Percentiles rank a stretch among this genome's conserved stretches.
These are phyloP conservation scores for Pharmacophagus antenor DNA, from an alignment of 2,888 invertebrate species.

Conservation along the genomic window DNA sequence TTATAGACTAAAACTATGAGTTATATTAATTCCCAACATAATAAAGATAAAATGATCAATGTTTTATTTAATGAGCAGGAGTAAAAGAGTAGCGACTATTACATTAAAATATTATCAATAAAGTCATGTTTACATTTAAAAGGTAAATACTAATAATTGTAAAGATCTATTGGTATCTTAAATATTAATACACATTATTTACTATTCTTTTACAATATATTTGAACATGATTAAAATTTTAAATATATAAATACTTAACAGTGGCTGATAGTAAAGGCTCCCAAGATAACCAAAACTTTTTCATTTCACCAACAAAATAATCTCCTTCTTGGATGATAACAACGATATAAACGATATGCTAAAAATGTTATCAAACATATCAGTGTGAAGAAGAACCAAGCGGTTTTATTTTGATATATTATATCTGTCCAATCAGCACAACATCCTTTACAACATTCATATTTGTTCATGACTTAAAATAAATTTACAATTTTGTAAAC, in stretches of 20 bases:
- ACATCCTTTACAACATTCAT: slow-evolving; percentile 46
- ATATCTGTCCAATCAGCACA: slow-evolving; percentile 40
- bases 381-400: slow-evolving; percentile 42
- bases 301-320: slow-evolving; percentile 34
- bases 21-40: no score
- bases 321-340: slow-evolving; percentile 42
- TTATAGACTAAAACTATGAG: no score
- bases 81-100: no score
- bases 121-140: no score
- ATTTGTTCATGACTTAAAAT: slow-evolving; percentile 15
- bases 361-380: slow-evolving; percentile 42
- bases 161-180: no score
- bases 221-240: neutral
- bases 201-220: no score
- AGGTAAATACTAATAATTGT: no score
- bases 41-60: no score
- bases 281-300: slow-evolving; percentile 14
- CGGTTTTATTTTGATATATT: slow-evolving; percentile 41
- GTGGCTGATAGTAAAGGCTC: slow-evolving; percentile 10
- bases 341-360: slow-evolving; percentile 47
- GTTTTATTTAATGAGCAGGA: no score
- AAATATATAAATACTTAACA: neutral
- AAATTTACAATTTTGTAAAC: slow-evolving; percentile 4
- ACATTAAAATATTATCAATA: no score
- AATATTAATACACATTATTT: no score